These are phyloP conservation scores for Dione vanillae DNA, from an alignment of 2,888 invertebrate species.

Conservation along the genomic window DNA sequence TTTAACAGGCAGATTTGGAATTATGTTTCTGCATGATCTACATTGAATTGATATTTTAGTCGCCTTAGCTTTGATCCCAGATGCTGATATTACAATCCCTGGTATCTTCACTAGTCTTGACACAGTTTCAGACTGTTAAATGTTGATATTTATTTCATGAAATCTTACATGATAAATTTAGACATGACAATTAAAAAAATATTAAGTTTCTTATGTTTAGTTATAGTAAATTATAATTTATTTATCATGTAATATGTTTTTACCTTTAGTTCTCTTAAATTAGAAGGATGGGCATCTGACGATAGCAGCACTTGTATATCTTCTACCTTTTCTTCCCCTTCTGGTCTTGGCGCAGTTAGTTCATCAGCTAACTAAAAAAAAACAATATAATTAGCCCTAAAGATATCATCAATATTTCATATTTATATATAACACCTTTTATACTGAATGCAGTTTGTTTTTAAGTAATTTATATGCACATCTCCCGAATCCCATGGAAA, in stretches of 20 bases:
- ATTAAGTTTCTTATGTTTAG: too few species aligned
- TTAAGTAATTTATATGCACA: too few species aligned
- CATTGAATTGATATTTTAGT: slow-evolving; percentile 98
- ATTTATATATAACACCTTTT: too few species aligned
- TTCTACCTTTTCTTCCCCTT: slow-evolving; percentile 94
- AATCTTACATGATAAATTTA: too few species aligned
- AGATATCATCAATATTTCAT: too few species aligned
- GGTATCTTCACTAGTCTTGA: slow-evolving; percentile 97
- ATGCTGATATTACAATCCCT: slow-evolving; percentile 97
- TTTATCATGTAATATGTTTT: not conserved
- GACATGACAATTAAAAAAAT: too few species aligned
- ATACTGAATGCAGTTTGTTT: too few species aligned
- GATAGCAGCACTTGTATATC: slow-evolving; percentile 96
- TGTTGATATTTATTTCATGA: not conserved
- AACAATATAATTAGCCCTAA: not conserved
- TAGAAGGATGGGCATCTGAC: slow-evolving; percentile 92
- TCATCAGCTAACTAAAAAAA: slow-evolving; percentile 92
- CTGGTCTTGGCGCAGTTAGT: slow-evolving; percentile 95
- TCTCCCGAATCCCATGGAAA: too few species aligned
- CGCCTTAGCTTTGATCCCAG: slow-evolving; percentile 97
- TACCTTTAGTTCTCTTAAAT: slow-evolving; percentile 94
- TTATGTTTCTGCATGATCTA: slow-evolving; percentile 94
- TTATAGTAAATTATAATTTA: too few species aligned
- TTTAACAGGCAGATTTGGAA: slow-evolving; percentile 95
- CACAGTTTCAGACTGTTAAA: slow-evolving; percentile 92